phyloP scores from a whole-genome alignment of 1,140 invertebrate species.

The Colletes gigas region DNA sequence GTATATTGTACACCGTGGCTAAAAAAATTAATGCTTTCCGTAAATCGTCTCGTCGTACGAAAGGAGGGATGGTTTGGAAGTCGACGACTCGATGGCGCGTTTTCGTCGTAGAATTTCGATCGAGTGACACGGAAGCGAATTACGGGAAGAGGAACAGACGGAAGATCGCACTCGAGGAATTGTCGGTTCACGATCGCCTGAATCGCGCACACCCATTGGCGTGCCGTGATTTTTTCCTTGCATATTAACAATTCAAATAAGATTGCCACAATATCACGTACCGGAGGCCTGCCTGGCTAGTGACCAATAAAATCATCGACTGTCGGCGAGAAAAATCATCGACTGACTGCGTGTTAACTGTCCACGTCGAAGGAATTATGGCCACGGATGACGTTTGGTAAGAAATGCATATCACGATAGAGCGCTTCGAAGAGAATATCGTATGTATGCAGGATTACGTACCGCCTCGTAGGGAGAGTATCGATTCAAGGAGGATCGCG shows the following conservation, averaged over 20 bases:
- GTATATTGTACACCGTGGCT: not conserved
- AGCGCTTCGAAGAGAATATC: constrained; percentile 1
- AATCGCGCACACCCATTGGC: constrained; percentile 49
- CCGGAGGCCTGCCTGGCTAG: constrained; percentile 69
- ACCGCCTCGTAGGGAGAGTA: not conserved
- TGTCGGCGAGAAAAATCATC: constrained; percentile 42
- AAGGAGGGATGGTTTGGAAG: not conserved
- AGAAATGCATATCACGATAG: constrained; percentile 21
- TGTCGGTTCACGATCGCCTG: constrained; percentile 35
- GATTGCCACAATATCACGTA: constrained; percentile 76
- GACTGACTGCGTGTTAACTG: constrained; percentile 26
- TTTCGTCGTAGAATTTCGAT: not conserved
- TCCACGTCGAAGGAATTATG: constrained; percentile 24
- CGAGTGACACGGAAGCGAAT: not conserved
- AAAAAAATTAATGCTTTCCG: not conserved
- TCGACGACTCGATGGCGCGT: not conserved
- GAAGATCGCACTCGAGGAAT: constrained; percentile 26
- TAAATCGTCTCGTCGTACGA: not conserved
- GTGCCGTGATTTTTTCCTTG: constrained; percentile 53
- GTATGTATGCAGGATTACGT: constrained; percentile 18
- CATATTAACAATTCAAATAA: constrained; percentile 75
- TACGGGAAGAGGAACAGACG: not conserved
- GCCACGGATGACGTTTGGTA: constrained; percentile 13
- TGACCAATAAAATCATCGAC: constrained; percentile 66
- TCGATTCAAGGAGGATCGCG: not conserved